A percentile compares a stretch with the other conserved stretches of the same genome.
Evolutionary conservation across 2,888 invertebrate genomes (phyloP).

Genomic region (Hartigia nigra): DNA sequence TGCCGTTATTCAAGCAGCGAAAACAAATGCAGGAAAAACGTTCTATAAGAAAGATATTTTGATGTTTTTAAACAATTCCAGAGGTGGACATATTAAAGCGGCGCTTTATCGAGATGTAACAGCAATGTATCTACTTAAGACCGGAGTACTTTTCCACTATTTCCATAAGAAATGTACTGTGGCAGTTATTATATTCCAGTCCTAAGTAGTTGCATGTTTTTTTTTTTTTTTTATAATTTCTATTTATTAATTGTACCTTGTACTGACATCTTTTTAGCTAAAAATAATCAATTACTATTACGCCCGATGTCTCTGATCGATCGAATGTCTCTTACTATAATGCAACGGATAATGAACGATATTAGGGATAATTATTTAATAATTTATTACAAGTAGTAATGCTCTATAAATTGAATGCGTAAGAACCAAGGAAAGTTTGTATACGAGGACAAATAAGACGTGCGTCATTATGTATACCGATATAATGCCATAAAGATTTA

Average conservation of each 20-base stretch:
- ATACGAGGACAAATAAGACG: not conserved
- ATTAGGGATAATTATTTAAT: slow-evolving; percentile 15
- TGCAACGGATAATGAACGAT: slow-evolving; percentile 18
- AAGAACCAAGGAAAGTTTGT: not conserved
- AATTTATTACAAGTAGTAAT: not conserved
- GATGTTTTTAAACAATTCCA: slow-evolving; percentile 50
- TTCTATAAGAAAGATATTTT: not conserved
- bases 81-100: slow-evolving; percentile 52
- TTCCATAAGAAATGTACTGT: slow-evolving; percentile 64
- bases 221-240: slow-evolving; percentile 38
- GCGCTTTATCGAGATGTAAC: slow-evolving; percentile 3
- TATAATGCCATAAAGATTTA: not conserved
- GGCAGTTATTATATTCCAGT: slow-evolving; percentile 51
- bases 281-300: not conserved
- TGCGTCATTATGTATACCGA: not conserved
- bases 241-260: slow-evolving; percentile 18
- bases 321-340: slow-evolving; percentile 18
- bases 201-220: slow-evolving; percentile 62
- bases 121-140: slow-evolving; percentile 54
- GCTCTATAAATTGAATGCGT: not conserved
- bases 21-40: slow-evolving; percentile 15
- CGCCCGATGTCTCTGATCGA: slow-evolving; percentile 6
- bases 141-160: slow-evolving; percentile 44
- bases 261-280: slow-evolving; percentile 4
- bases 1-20: slow-evolving; percentile 40